Evolutionary conservation across 2,797 vertebrate genomes (phyloP), one percentile per base, ranked within the genome.

Genomic region (Streptopelia turtur): DNA sequence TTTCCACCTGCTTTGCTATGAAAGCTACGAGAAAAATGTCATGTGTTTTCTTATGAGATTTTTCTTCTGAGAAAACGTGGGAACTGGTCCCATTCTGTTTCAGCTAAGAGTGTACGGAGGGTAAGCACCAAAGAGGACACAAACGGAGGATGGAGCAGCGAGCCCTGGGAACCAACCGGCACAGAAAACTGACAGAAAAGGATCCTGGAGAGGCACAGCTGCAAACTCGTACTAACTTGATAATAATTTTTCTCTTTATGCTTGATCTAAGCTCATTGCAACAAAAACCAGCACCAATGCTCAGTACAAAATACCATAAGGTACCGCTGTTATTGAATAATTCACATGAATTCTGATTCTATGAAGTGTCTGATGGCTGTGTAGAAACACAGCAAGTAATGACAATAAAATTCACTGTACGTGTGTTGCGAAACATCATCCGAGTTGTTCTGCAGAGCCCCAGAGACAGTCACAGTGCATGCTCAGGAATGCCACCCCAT

Each of bases 1-100:
- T 83, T 84, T 87, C 81, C 83, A 89, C 90, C 90, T 95, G 85
- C 59, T 59, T 1, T 0, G 0, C 61, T 59, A 47, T 55, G 77
- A 82, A 70, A 94, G 11, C 13, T 6, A 89, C 74, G 93, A 89
- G 84, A 90, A 89, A 84, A 91, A 91, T 69, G 53, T 82, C 28
- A 2, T 76, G 45, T 75, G 87, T 76, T 93, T 91, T 72, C 78
- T 79, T 35, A 4, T 0, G 63, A 89, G 59, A 82, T 87, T 76
- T 70, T 33, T 57, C 61, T 47, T 33, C 22, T 45, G 74, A 47
- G 77, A 20, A 52, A 25, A 90, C 4, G 5, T 92, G 83, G 83
- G 83, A 95, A 90, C 28, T 0, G 0, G 17, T 45, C 47, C 70
- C 77, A 20, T 5, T 4, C 11, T 28, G 72, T 79, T 33, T 71